Percentiles rank a stretch among this genome's conserved stretches.
phyloP scores from a whole-genome alignment of 2,888 invertebrate species.

The Drosophila lacicola region DNA sequence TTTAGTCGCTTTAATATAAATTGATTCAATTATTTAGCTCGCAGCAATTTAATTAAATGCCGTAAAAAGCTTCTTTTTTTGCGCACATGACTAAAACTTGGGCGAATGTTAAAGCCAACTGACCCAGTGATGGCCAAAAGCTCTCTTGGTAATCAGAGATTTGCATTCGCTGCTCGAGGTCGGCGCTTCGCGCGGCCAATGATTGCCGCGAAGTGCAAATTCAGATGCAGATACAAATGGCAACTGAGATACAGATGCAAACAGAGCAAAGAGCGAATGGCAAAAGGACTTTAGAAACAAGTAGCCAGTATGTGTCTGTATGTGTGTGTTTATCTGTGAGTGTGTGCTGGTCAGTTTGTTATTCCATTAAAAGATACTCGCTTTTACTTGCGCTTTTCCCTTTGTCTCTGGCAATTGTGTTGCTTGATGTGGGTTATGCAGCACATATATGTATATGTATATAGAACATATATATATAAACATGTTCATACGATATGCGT shows the following conservation, averaged over 20 bases:
- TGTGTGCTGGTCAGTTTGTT: constrained; percentile 11
- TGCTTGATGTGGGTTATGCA: neutral
- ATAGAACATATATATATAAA: neutral
- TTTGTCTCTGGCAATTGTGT: constrained; percentile 6
- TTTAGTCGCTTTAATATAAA: neutral
- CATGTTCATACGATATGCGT: neutral
- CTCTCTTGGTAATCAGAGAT: constrained; percentile 31
- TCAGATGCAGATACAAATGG: neutral
- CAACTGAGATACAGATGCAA: constrained; percentile 3
- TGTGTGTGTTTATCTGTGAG: neutral
- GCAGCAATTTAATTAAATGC: constrained; percentile 9
- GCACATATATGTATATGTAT: neutral
- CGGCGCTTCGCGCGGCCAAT: constrained; percentile 6
- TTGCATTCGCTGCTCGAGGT: constrained; percentile 5
- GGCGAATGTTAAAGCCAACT: constrained; percentile 9
- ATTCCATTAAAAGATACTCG: constrained; percentile 16
- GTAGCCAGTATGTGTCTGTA: neutral
- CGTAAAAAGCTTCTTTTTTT: constrained; percentile 5
- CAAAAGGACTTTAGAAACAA: constrained; percentile 12
- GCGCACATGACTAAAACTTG: neutral
- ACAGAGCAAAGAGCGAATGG: neutral
- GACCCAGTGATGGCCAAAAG: constrained; percentile 3
- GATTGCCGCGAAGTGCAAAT: constrained; percentile 14
- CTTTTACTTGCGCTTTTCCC: neutral
- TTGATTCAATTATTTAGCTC: constrained; percentile 16